Evolutionary conservation across 2,113 vertebrate species (phyloP).

Genomic region (Ptilorrhoa leucosticta): DNA sequence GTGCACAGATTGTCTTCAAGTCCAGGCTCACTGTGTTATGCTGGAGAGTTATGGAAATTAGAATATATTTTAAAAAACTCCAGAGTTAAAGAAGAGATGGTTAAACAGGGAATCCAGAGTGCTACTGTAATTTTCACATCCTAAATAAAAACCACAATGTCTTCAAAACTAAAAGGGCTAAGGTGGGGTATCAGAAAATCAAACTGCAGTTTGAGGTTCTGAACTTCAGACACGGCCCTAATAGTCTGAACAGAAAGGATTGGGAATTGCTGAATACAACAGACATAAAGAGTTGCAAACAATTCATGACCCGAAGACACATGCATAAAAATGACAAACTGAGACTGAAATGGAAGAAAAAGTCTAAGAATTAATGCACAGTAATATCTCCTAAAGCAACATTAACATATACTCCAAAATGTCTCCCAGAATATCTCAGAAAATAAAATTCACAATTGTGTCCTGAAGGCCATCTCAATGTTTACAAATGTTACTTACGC

Average conservation of each 20-base stretch:
- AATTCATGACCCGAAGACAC: background rate
- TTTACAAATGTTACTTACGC: background rate
- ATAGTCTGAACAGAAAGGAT: background rate
- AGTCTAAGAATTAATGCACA: background rate
- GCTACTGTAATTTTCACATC: background rate
- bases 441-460: background rate
- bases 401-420: background rate
- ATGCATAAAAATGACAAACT: background rate
- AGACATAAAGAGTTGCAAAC: background rate
- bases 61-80: background rate
- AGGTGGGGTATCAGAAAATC: background rate
- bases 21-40: background rate
- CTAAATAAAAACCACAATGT: background rate
- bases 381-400: background rate
- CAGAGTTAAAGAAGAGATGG: background rate
- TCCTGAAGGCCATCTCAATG: background rate
- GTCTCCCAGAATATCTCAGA: background rate
- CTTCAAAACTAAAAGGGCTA: background rate
- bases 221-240: background rate
- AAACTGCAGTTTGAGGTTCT: background rate
- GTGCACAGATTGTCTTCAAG: background rate
- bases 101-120: background rate
- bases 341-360: background rate
- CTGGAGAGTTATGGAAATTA: background rate
- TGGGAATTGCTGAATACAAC: background rate